These are phyloP conservation scores for Mimas tiliae DNA, from an alignment of 2,888 invertebrate genomes.

Conservation along the genomic window DNA sequence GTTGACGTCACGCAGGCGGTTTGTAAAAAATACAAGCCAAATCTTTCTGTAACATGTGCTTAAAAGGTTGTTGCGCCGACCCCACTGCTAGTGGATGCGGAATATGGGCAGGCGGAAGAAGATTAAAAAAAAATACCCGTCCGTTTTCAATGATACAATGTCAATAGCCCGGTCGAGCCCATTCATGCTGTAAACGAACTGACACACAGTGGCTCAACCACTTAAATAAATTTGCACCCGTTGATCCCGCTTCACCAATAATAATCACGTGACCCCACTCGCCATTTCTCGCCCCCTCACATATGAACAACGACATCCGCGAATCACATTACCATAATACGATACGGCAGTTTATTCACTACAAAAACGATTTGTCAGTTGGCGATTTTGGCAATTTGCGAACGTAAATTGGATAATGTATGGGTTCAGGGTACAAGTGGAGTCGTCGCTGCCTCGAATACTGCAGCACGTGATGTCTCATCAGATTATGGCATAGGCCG, in stretches of 20 bases:
- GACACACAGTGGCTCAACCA: too few relatives aligned
- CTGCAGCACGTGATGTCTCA: slow-evolving; percentile 5
- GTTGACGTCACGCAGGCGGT: too few relatives aligned
- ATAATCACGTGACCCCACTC: neutral
- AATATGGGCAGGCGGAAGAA: too few relatives aligned
- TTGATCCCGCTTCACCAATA: neutral
- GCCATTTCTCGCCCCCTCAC: slow-evolving; percentile 15
- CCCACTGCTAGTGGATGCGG: too few relatives aligned
- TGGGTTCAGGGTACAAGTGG: neutral
- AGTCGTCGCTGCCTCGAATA: slow-evolving; percentile 4
- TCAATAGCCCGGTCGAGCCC: too few relatives aligned
- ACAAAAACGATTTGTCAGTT: slow-evolving; percentile 49
- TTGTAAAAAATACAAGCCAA: too few relatives aligned
- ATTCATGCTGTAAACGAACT: too few relatives aligned
- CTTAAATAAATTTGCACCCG: neutral
- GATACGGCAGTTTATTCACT: slow-evolving; percentile 48
- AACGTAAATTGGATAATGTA: slow-evolving; percentile 59
- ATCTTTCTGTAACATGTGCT: too few relatives aligned
- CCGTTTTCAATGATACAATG: too few relatives aligned
- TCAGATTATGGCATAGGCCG: too few relatives aligned
- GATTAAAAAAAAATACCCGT: too few relatives aligned
- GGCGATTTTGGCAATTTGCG: slow-evolving; percentile 57
- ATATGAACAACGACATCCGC: slow-evolving; percentile 33
- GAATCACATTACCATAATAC: slow-evolving; percentile 34
- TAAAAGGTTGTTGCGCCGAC: too few relatives aligned